Evolutionary conservation across 2,797 vertebrate species (phyloP).

Genomic region (Mionectes olivaceus): DNA sequence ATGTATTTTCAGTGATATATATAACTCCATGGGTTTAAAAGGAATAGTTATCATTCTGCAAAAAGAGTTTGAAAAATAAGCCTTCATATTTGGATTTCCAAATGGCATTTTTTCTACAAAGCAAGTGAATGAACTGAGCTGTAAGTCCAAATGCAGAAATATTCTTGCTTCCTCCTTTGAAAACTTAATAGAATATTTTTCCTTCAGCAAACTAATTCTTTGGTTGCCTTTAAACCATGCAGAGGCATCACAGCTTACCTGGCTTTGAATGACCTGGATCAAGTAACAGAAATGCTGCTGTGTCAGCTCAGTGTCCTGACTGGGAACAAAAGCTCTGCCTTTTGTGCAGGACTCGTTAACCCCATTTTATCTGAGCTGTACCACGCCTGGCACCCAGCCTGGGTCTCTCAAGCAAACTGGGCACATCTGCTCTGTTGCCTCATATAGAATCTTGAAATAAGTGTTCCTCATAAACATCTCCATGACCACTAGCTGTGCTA

Average conservation of each 20-base stretch:
- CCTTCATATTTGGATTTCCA: background rate
- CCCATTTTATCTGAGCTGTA: accelerated
- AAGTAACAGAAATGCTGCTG: background rate
- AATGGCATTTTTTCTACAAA: background rate
- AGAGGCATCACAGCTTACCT: background rate
- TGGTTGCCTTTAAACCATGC: background rate
- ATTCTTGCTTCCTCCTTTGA: background rate
- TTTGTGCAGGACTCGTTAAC: background rate
- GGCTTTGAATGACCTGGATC: background rate
- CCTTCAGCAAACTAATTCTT: background rate
- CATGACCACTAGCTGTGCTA: background rate
- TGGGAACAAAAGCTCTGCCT: background rate
- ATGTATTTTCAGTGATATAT: background rate
- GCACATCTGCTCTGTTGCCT: background rate
- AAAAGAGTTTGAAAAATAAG: background rate
- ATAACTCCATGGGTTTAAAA: background rate
- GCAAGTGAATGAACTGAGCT: background rate
- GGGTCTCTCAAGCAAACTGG: background rate
- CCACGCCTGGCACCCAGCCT: accelerated
- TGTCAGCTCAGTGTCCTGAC: background rate
- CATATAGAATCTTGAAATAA: background rate
- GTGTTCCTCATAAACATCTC: background rate
- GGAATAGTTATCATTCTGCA: background rate
- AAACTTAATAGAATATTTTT: background rate
- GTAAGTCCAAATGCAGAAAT: background rate